Evolutionary conservation across 2,888 invertebrate genomes (phyloP), one percentile per base, ranked within the genome.

Genomic region (Anticlea derivata): DNA sequence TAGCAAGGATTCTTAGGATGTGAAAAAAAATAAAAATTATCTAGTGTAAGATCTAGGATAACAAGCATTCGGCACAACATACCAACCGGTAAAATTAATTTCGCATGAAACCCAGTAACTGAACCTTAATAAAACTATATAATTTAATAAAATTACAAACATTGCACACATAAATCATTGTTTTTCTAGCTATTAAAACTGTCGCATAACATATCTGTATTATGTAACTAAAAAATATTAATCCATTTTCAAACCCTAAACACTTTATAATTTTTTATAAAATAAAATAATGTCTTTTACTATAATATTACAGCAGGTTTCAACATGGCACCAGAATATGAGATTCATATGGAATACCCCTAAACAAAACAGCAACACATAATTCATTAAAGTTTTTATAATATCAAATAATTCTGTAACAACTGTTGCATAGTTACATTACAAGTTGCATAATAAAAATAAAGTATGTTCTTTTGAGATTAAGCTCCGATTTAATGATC

Each of bases 241-340:
- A 12, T 7, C 12, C 7, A 17, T 13, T 11, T 10, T 10, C 7
- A 17, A 17, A 17, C 17, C 7, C 12, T 1, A 30, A 30, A 30
- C 13, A 31, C 31, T 13, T n/a, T 17, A 17, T 17, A 17, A n/a
- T 17, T 17, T 17, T 17, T 17, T 17, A 17, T 17, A 2, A 12
- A 30, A 7, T 12, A 3, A 30, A 31, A 29, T 29, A 30, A 13
- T 31, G 12, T 31, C 4, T 31, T 11, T n/a, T n/a, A 12, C 12
- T 17, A 17, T 17, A 35, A 22, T 11, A 35, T 41, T 4, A 46
- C 11, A 46, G 7, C 24, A 26, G 26, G 17, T 31, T 31, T 11
- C 7, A 31, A 22, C 10, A 46, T 46, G 46, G 46, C 46, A 46
- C 46, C 30, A 26, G 6, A 13, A 30, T 23, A n/a, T 12, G 30